A percentile compares a stretch with the other conserved stretches of the same genome.
These are phyloP conservation scores for Argyra leucocephala DNA, from an alignment of 2,888 invertebrate genomes.

Conservation along the genomic window DNA sequence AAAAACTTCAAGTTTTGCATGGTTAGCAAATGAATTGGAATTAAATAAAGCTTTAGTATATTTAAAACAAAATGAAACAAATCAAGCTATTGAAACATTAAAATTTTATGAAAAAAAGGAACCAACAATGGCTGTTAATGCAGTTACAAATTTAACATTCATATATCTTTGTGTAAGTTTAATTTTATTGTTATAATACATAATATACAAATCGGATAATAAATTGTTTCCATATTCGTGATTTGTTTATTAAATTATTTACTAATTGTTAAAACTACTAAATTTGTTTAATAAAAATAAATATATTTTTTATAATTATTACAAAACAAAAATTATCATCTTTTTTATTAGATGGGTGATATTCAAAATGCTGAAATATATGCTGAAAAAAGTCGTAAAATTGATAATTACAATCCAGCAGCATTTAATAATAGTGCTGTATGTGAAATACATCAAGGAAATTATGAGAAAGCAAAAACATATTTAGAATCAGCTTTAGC, in stretches of 20 bases:
- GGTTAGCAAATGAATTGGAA: slow-evolving; percentile 77
- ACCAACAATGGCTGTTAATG: slow-evolving; percentile 71
- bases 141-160: slow-evolving; percentile 77
- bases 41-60: slow-evolving; percentile 83
- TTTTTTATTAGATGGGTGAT: slow-evolving; percentile 59
- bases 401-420: slow-evolving; percentile 68
- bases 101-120: slow-evolving; percentile 80
- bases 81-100: slow-evolving; percentile 70
- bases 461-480: slow-evolving; percentile 60
- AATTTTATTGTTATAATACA: background rate
- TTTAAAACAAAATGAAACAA: slow-evolving; percentile 69
- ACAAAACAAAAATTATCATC: background rate
- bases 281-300: background rate
- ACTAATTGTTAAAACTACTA: background rate
- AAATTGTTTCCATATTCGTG: no score
- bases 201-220: no score
- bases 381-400: slow-evolving; percentile 61
- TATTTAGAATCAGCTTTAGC: slow-evolving; percentile 66
- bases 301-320: background rate
- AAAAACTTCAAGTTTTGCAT: slow-evolving; percentile 76
- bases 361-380: slow-evolving; percentile 66
- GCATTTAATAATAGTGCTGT: slow-evolving; percentile 81
- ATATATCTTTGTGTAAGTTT: slow-evolving; percentile 48
- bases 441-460: slow-evolving; percentile 59
- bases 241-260: background rate